Conservation (phyloP, 1,140 invertebrate genomes). For the Metopolophium dirhodum region DNA sequence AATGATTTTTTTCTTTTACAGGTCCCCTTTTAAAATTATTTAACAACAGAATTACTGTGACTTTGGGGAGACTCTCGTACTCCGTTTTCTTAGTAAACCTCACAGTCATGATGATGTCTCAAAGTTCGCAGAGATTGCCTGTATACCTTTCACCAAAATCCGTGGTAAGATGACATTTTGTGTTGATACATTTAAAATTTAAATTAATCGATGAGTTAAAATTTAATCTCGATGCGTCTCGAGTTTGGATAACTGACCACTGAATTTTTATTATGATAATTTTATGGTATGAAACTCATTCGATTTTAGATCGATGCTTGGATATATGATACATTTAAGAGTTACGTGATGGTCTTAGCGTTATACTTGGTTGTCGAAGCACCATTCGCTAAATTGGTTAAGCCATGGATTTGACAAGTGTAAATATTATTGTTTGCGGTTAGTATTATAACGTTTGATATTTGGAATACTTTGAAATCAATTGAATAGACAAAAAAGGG, state of each 20-base stretch:
- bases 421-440: neutral
- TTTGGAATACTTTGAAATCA: too few species aligned
- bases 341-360: neutral
- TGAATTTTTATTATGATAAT: too few species aligned
- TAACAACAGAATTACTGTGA: neutral
- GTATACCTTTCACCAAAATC: neutral
- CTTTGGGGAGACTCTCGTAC: conserved; percentile 7
- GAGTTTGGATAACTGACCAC: too few species aligned
- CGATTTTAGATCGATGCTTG: neutral
- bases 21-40: neutral
- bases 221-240: too few species aligned
- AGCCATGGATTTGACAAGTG: neutral
- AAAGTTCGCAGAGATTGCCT: conserved; percentile 1
- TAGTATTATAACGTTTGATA: too few species aligned
- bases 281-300: neutral
- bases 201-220: too few species aligned
- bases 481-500: too few species aligned
- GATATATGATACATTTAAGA: conserved; percentile 39
- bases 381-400: neutral
- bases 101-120: neutral
- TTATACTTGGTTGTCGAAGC: conserved; percentile 25
- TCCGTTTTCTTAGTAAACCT: conserved; percentile 4
- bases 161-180: neutral
- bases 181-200: too few species aligned
- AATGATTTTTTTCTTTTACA: neutral